Evolutionary conservation across 2,888 invertebrate species (phyloP).

Genomic region (Hermaeophaga mercurialis): DNA sequence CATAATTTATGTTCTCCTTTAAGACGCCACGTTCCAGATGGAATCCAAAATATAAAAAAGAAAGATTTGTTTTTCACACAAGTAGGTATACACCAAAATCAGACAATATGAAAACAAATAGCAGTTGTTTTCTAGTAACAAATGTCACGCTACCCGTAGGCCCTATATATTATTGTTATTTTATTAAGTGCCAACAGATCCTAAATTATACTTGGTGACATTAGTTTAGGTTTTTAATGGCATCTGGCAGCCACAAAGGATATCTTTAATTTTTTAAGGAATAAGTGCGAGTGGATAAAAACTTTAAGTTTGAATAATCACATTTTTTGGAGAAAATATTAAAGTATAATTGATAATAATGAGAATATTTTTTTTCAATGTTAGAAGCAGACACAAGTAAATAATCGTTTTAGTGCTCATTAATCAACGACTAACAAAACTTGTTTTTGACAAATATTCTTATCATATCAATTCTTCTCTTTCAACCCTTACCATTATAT

Average conservation of each 20-base stretch:
- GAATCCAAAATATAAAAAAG: conserved; percentile 11
- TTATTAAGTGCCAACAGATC: conserved; percentile 30
- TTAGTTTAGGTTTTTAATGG: conserved; percentile 8
- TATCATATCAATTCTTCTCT: conserved; percentile 14
- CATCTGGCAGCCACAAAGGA: conserved; percentile 26
- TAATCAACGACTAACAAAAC: not conserved
- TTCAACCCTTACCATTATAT: conserved; percentile 22
- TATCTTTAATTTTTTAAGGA: too few species aligned
- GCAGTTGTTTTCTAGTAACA: conserved; percentile 21
- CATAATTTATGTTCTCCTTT: conserved; percentile 8
- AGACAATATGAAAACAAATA: conserved; percentile 25
- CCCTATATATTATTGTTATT: conserved; percentile 27
- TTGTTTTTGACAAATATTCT: not conserved
- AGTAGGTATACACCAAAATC: conserved; percentile 19
- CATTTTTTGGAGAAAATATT: not conserved
- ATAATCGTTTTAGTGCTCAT: not conserved
- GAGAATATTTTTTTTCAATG: too few species aligned
- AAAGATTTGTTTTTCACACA: conserved; percentile 4
- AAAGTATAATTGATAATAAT: conserved; percentile 8
- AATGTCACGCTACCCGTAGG: conserved; percentile 25
- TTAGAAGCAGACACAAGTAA: too few species aligned
- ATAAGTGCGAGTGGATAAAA: too few species aligned
- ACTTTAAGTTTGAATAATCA: too few species aligned
- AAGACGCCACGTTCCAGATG: conserved; percentile 9
- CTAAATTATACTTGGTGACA: conserved; percentile 27